Percentiles rank a stretch among this genome's conserved stretches.
These are phyloP conservation scores for Chrysolina haemoptera DNA, from an alignment of 2,888 invertebrate species.

Conservation along the genomic window DNA sequence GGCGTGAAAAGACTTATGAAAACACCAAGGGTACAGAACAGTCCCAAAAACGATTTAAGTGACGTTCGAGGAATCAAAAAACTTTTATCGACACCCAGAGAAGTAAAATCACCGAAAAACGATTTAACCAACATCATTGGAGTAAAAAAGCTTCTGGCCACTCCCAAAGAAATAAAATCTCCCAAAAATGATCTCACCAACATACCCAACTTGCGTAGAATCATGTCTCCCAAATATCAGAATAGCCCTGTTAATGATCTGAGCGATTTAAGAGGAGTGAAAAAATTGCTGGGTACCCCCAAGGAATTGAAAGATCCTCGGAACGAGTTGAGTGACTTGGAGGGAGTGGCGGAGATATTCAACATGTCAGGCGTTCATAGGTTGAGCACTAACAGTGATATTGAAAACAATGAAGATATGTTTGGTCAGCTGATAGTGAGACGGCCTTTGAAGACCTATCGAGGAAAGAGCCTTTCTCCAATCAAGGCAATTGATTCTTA, in stretches of 20 bases:
- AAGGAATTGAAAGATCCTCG: constrained; percentile 29
- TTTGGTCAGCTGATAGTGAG: constrained; percentile 50
- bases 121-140: constrained; percentile 47
- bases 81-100: constrained; percentile 40
- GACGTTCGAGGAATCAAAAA: constrained; percentile 50
- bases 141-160: constrained; percentile 53
- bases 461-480: constrained; percentile 48
- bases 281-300: constrained; percentile 53
- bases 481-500: constrained; percentile 29
- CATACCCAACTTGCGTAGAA: constrained; percentile 68
- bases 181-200: constrained; percentile 62
- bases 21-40: constrained; percentile 47
- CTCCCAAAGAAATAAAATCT: constrained; percentile 51
- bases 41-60: constrained; percentile 44
- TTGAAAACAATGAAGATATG: constrained; percentile 53
- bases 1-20: constrained; percentile 45
- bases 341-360: constrained; percentile 56
- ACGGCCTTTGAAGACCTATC: constrained; percentile 47
- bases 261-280: constrained; percentile 53
- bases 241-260: constrained; percentile 51
- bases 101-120: constrained; percentile 49
- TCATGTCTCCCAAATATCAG: constrained; percentile 55
- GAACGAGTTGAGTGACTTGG: constrained; percentile 54
- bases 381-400: constrained; percentile 46
- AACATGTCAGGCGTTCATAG: constrained; percentile 44